A percentile compares a stretch with the other conserved stretches of the same genome.
Evolutionary conservation across 23 tunicate genomes (phyloP).

Genomic region (Ciona savignyi): DNA sequence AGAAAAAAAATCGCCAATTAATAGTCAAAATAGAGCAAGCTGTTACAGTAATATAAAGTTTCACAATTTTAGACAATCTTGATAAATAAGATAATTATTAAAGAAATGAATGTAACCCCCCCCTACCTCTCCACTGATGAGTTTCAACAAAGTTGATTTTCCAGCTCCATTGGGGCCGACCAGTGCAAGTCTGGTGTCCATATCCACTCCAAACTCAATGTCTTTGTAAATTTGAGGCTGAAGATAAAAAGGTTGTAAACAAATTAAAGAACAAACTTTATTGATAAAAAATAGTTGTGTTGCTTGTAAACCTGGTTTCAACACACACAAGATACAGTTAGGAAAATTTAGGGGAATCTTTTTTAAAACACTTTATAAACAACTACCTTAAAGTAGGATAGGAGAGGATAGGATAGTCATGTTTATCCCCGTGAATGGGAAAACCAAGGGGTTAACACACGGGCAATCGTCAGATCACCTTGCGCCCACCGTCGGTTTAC

Average conservation of each 20-base stretch:
- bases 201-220: constrained; percentile 81
- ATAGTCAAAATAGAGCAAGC: no score
- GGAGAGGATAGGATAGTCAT: no score
- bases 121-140: constrained; percentile 68
- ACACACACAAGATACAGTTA: neutral
- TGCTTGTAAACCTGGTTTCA: neutral
- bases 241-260: neutral
- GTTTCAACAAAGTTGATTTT: constrained; percentile 82
- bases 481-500: no score
- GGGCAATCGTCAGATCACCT: no score
- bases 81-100: neutral
- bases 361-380: no score
- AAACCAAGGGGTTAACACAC: no score
- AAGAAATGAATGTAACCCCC: no score
- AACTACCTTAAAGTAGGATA: no score
- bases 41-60: no score
- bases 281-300: neutral
- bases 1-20: no score
- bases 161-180: constrained; percentile 98
- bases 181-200: constrained; percentile 87
- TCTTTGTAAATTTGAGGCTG: constrained; percentile 82
- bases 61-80: neutral
- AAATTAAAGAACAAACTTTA: neutral
- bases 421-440: no score
- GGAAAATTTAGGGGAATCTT: neutral